Evolutionary conservation across 2,113 vertebrate genomes (phyloP).

Genomic region (Forbesichthys agassizii): DNA sequence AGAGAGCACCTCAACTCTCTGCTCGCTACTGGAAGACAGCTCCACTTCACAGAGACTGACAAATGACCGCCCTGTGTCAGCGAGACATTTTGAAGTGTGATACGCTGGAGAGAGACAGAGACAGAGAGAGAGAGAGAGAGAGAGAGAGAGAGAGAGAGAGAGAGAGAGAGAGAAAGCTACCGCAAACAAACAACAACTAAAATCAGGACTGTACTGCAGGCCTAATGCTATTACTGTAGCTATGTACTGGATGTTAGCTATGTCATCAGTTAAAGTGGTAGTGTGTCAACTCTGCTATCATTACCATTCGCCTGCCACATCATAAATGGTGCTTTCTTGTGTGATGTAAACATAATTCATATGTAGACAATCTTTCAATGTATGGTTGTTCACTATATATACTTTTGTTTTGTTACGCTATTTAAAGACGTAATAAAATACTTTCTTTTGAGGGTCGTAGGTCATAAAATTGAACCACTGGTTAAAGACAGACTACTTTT

Average conservation of each 20-base stretch:
- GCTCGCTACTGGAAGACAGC: conserved; percentile 65
- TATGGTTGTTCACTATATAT: too few species aligned
- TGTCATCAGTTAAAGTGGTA: background rate
- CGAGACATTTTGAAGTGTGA: conserved; percentile 65
- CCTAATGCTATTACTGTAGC: conserved; percentile 18
- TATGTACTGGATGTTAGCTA: conserved; percentile 1
- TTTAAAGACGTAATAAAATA: too few species aligned
- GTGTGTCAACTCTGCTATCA: too few species aligned
- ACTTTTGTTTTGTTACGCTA: too few species aligned
- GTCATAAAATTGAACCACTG: too few species aligned
- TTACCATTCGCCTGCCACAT: too few species aligned
- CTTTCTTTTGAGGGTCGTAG: too few species aligned
- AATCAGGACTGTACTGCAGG: conserved; percentile 35
- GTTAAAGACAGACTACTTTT: too few species aligned
- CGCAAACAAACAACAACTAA: conserved; percentile 53
- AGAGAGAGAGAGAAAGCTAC: conserved; percentile 36
- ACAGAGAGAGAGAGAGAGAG: background rate
- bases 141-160: conserved; percentile 3
- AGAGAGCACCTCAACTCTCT: conserved; percentile 52
- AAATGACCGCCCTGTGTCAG: conserved; percentile 64
- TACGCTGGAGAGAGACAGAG: conserved; percentile 29
- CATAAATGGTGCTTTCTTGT: too few species aligned
- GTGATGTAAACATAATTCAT: too few species aligned
- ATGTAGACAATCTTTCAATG: too few species aligned
- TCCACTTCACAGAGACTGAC: conserved; percentile 73